Evolutionary conservation across 2,888 invertebrate genomes (phyloP), one percentile per base, ranked within the genome.

Genomic region (Pristionchus arcanus): DNA sequence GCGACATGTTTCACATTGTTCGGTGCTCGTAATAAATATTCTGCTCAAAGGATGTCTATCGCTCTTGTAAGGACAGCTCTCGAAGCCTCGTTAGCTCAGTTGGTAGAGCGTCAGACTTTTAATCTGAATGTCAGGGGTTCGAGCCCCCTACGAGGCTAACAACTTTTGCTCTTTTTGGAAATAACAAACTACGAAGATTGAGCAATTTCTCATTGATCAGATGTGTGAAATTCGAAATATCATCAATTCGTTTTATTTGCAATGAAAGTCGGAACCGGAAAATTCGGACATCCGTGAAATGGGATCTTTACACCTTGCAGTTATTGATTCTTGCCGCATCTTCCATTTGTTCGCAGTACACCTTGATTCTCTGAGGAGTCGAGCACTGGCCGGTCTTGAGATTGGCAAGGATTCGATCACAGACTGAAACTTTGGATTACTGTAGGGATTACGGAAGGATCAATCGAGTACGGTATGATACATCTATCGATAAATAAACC

Each of bases 71-170:
- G 63, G 25, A 5, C 11, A n/a, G 63, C 63, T n/a, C 63, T 63
- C 63, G 74, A 42, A 53, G 83, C 83, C 83, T 83, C 83, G 83
- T 83, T 83, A 83, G 83, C 83, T 83, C 83, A 83, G 83, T 83
- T 83, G 83, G 83, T 83, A 83, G 83, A 83, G 83, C 83, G 83
- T 83, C 83, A 83, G 83, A 83, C 83, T 83, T 83, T 83, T 83
- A 49, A 83, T 53, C 83, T 83, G 74, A 74, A 74, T 74, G 74
- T 74, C 63, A 63, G 63, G 63, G 63, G 63, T 63, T 63, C 63
- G 63, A 63, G 63, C 63, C 63, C 63, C 63, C 63, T 63, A 63
- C 63, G 63, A 63, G 63, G 63, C 63, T 63, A 63, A 63, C 25
- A 31, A 21, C 31, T 74, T 74, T 63, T 55, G 55, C 55, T 55